A percentile compares a stretch with the other conserved stretches of the same genome.
phyloP scores from a whole-genome alignment of 2,888 invertebrate species.

The Horisme vitalbata region DNA sequence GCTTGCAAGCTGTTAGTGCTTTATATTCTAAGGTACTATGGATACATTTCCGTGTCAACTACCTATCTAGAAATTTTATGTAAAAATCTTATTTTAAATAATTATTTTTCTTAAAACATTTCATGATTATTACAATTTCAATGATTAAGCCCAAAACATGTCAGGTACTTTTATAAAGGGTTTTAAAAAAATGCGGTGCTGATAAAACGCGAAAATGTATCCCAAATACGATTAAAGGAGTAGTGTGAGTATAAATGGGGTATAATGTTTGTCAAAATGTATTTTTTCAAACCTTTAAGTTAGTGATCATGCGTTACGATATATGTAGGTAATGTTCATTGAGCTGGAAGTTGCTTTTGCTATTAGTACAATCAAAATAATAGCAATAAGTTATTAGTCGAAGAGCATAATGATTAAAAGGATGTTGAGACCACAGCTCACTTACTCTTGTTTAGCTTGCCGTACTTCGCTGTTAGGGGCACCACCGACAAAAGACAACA shows the following conservation, averaged over 20 bases:
- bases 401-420: constrained; percentile 71
- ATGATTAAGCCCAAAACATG: too few relatives aligned
- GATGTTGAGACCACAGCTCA: constrained; percentile 82
- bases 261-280: constrained; percentile 51
- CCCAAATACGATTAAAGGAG: constrained; percentile 36
- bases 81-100: neutral
- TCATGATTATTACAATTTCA: too few relatives aligned
- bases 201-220: constrained; percentile 53
- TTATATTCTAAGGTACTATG: constrained; percentile 48
- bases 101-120: neutral
- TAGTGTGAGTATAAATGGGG: constrained; percentile 20
- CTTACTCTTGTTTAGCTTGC: constrained; percentile 79
- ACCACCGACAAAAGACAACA: constrained; percentile 83
- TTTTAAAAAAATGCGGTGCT: too few relatives aligned
- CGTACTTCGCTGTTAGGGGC: constrained; percentile 80
- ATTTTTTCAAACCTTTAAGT: constrained; percentile 46
- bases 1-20: constrained; percentile 78
- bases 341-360: constrained; percentile 60
- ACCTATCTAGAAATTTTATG: neutral
- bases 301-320: constrained; percentile 68
- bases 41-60: constrained; percentile 50
- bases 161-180: too few relatives aligned
- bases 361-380: constrained; percentile 70
- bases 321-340: constrained; percentile 56
- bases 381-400: constrained; percentile 78